Evolutionary conservation across 2,113 vertebrate species (phyloP), one percentile per base, ranked within the genome.

Genomic region (Anguilla japonica): DNA sequence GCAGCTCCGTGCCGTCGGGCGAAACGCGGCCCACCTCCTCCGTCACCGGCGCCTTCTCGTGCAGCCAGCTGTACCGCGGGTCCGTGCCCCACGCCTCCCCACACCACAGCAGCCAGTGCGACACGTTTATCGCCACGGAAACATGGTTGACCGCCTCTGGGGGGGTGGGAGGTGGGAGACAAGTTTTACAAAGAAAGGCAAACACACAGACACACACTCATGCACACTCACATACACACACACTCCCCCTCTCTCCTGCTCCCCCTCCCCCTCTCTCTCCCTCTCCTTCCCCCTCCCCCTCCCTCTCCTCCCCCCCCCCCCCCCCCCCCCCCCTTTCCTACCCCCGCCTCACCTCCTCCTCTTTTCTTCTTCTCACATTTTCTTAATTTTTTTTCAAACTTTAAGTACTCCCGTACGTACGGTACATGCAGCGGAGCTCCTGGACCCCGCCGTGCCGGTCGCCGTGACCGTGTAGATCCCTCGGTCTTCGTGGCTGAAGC

Each of bases 1-100:
- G 18, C 85, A 96, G 82, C 0, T 86, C 90, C 0, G 87, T 88
- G 26, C 95, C 94, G n/a, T 95, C 93, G 0, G 82, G 41, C 20
- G 94, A 95, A 78, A 94, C 88, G 0, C 0, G 88, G 0, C 95
- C 95, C 89, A 94, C 90, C 0, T 79, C 75, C 6, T 87, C 40
- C 0, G 89, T 91, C 85, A 96, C 46, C 81, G 87, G 67, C 0
- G 2, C 90, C 6, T 90, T 79, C 87, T 96, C 94, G 2, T 96
- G 88, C 29, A 96, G 89, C 95, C 95, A 95, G 88, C 85, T 92
- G 93, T 94, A 96, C 43, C 20, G 85, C 2, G 94, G 95, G 0
- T 95, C 93, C 0, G 95, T 95, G 11, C 95, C 95, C 94, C 95
- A 96, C 60, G 95, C 92, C 90, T 96, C 94, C 26, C 85, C 89